Evolutionary conservation across 2,888 invertebrate genomes (phyloP), one percentile per base, ranked within the genome.

Genomic region (Pherbina coryleti): DNA sequence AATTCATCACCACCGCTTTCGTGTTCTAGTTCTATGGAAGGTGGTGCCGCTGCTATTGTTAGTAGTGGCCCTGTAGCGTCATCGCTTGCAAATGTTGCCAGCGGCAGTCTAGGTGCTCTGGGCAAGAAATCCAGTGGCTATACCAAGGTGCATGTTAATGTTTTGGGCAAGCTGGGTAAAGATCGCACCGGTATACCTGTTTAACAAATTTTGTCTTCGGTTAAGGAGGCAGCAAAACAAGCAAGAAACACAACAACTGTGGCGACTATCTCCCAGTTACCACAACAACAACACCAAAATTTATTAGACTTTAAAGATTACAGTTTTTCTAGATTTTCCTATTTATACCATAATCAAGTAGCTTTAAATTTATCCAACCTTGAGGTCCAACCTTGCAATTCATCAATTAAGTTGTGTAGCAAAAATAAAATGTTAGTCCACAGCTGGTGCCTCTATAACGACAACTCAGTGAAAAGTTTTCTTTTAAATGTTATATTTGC

Each of bases 111-210:
- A 72, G 83, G 82, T 17, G 75, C 81, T 7, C 78, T 85, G 57
- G 84, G 81, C 34, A 85, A 85, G 64, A 87, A 87, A 64, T 81
- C 85, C 5, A 86, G 87, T 62, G 89, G 88, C 19, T 89, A 88
- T 77, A 87, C 88, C 14, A 90, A 90, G 78, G 88, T 89, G 1
- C 90, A 90, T 79, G 88, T 88, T 0, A 90, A 89, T 82, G 90
- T 90, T n/a, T 83, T 90, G 57, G 90, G 90, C 53, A 90, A 90
- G 82, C 88, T 90, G 51, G 69, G 69, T 28, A 90, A 90, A 79
- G 90, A 90, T 82, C 88, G 90, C 49, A 89, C 90, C 69, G 90
- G 90, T 31, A 89, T 90, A 79, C 90, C 90, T 3, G 90, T 90
- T 80, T 90, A 90, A 81, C 78, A 78, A 44, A 0, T 70, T 60